Conservation (phyloP, 2,797 vertebrate species). For the Pseudochirops corinnae region DNA sequence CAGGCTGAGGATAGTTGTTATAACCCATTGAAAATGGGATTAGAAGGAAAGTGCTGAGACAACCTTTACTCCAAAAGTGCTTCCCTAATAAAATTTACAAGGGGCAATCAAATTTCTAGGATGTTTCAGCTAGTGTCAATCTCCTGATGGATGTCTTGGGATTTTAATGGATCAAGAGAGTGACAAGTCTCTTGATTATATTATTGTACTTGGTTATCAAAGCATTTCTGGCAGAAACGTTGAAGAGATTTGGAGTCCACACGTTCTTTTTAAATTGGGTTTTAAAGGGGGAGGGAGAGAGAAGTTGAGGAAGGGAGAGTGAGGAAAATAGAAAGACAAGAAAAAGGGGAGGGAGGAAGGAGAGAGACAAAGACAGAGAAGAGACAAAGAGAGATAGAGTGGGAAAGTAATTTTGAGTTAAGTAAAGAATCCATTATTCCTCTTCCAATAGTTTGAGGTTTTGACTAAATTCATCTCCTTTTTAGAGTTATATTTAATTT, state of each 20-base stretch:
- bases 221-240: slow-evolving; percentile 64
- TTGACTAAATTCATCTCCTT: neutral
- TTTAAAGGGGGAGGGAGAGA: neutral
- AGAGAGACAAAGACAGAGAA: neutral
- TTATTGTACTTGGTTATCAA: slow-evolving; percentile 68
- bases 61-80: slow-evolving; percentile 65
- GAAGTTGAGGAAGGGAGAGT: neutral
- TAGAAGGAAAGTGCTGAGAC: slow-evolving; percentile 78
- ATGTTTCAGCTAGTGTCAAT: slow-evolving; percentile 59
- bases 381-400: neutral
- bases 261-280: neutral
- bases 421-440: neutral
- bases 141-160: slow-evolving; percentile 66
- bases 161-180: slow-evolving; percentile 72
- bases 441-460: neutral
- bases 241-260: slow-evolving; percentile 8
- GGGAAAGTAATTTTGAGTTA: neutral
- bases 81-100: slow-evolving; percentile 77
- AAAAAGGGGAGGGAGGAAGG: neutral
- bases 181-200: slow-evolving; percentile 71
- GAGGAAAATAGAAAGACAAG: neutral
- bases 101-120: slow-evolving; percentile 60
- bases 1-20: slow-evolving; percentile 57
- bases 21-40: slow-evolving; percentile 63
- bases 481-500: neutral